A percentile compares a stretch with the other conserved stretches of the same genome.
Evolutionary conservation across 2,888 invertebrate genomes (phyloP).

Genomic region (Sicus ferrugineus): DNA sequence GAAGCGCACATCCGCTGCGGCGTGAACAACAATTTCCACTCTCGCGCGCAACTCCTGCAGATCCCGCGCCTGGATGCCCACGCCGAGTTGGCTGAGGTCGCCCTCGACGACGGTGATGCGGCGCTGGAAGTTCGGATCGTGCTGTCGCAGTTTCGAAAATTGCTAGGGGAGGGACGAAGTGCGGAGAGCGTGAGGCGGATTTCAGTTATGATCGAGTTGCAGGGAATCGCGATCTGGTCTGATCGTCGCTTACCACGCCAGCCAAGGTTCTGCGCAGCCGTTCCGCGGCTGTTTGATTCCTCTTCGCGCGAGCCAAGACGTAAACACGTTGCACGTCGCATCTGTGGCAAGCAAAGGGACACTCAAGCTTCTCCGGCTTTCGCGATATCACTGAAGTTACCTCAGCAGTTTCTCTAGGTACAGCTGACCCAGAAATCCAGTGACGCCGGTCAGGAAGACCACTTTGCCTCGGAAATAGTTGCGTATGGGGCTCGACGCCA

Average conservation of each 20-base stretch:
- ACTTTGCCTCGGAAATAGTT: slow-evolving; percentile 45
- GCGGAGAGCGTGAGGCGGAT: not conserved
- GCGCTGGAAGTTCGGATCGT: slow-evolving; percentile 41
- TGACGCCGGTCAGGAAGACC: slow-evolving; percentile 47
- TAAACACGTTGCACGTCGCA: slow-evolving; percentile 43
- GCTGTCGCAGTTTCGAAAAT: slow-evolving; percentile 36
- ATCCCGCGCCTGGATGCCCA: slow-evolving; percentile 44
- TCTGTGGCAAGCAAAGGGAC: slow-evolving; percentile 32
- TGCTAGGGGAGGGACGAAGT: slow-evolving; percentile 29
- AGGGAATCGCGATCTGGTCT: too few species aligned
- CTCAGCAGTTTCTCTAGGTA: slow-evolving; percentile 49
- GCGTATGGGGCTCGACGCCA: slow-evolving; percentile 41
- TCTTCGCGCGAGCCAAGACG: slow-evolving; percentile 43
- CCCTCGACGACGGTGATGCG: slow-evolving; percentile 48
- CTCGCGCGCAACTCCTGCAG: slow-evolving; percentile 42
- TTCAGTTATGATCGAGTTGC: too few species aligned
- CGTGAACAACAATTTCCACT: slow-evolving; percentile 49
- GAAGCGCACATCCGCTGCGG: slow-evolving; percentile 50
- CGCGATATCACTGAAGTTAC: slow-evolving; percentile 30
- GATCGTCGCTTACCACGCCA: slow-evolving; percentile 33
- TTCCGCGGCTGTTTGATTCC: slow-evolving; percentile 38
- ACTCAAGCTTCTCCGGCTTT: too few species aligned
- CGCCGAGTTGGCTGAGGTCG: slow-evolving; percentile 40
- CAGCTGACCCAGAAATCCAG: slow-evolving; percentile 49
- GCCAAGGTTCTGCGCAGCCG: slow-evolving; percentile 40